Conservation (phyloP, 2,113 vertebrate genomes). For the Pollimyrus isidori region DNA sequence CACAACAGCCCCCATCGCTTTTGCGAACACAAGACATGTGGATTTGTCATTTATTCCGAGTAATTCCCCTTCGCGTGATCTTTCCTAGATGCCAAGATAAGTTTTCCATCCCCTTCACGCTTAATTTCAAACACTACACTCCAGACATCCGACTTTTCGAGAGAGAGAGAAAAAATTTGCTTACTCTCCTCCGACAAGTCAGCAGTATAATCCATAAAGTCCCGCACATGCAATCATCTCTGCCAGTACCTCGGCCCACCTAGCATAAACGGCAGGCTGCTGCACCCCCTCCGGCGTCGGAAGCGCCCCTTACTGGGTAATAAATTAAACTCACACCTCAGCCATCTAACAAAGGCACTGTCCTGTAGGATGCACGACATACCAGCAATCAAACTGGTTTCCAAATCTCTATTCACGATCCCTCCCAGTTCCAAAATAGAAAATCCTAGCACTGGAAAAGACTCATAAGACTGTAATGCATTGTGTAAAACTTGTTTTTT, state of each 20-base stretch:
- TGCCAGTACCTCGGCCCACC: background rate
- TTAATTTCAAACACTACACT: background rate
- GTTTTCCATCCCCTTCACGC: background rate
- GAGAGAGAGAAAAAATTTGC: background rate
- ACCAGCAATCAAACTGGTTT: background rate
- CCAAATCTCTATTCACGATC: background rate
- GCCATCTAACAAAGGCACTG: background rate
- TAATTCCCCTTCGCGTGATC: background rate
- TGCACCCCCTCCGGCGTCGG: background rate
- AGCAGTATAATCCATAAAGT: background rate
- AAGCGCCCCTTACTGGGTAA: background rate
- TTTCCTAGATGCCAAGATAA: background rate
- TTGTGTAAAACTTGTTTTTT: background rate
- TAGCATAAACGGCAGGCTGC: background rate
- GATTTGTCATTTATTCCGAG: background rate
- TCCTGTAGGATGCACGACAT: background rate
- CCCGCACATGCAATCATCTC: background rate
- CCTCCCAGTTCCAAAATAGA: background rate
- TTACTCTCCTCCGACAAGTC: background rate
- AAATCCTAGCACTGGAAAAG: background rate
- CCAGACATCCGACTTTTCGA: background rate
- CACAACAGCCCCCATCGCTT: background rate
- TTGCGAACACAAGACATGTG: background rate
- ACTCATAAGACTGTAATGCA: background rate
- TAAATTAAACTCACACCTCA: background rate